Base-by-base conservation (phyloP, 92 coral and sea anemone genomes). In the Paramuricea clavata region DNA sequence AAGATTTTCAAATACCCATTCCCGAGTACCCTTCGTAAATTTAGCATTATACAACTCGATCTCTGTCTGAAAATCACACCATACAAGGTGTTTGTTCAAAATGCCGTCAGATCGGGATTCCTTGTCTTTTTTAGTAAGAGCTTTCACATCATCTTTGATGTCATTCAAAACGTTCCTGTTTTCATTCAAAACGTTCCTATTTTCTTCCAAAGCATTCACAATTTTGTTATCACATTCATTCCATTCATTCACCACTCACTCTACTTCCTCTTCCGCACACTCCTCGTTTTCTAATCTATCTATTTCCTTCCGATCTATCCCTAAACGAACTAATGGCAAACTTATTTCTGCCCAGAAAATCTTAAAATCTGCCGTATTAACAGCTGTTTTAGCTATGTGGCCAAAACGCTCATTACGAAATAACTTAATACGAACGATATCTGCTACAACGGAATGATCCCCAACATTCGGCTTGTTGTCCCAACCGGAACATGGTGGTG, bases 271-370 rank as follows among this genome's bases (percentile, higher is more conserved):
- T 21, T 52, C 23, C 21, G 5, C 61, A 13, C 19, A 52, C 23
- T 13, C 61, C 9, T 78, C 60, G 12, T 62, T 85, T 73, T 88
- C 84, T 8, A 88, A 84, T 26, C 68, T 69, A 35, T 78, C 92
- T n/a, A 91, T 68, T 28, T 67, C 74, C 33, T 85, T 42, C 22
- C 69, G 52, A 21, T 83, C 83, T 31, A 88, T 89, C 13, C 94
- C 92, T 19, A 91, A 89, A 10, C 39, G 39, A 49, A 82, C 33
- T 50, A 88, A 42, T 19, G 92, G 86, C 4, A 60, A 88, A 77
- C 86, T 56, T 64, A 91, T 83, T 34, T 91, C 89, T 22, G 5
- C 65, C 94, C 94, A 91, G 9, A 86, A 83, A n/a, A 69, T 49
- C 12, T 87, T 86, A 64, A 91, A 91, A 6, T 85, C 78, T 31